phyloP scores from a whole-genome alignment of 2,113 vertebrate species.

The Ictidomys tridecemlineatus region DNA sequence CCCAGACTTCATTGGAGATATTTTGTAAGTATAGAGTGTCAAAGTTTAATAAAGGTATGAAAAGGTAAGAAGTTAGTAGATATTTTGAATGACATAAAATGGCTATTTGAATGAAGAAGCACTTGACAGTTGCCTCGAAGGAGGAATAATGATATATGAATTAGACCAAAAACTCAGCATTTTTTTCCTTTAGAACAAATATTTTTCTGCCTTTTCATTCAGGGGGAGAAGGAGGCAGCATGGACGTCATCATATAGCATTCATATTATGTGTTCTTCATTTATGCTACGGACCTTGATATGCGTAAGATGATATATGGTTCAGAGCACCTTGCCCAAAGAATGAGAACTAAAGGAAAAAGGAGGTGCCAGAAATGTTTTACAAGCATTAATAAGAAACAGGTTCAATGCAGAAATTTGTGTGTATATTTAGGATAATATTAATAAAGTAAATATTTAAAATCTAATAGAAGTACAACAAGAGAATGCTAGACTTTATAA shows the following conservation, averaged over 20 bases:
- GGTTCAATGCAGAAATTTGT: background rate
- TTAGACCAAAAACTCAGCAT: background rate
- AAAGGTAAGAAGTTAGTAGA: background rate
- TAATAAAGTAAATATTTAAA: background rate
- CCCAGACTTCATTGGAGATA: background rate
- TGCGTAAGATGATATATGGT: background rate
- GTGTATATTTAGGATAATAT: background rate
- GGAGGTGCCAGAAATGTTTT: background rate
- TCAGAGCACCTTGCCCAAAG: background rate
- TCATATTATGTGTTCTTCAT: background rate
- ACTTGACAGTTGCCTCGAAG: background rate
- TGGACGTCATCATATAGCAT: background rate
- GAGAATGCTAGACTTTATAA: background rate
- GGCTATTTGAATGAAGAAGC: background rate
- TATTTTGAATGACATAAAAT: background rate
- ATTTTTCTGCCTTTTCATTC: background rate
- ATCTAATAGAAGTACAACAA: background rate
- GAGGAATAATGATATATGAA: background rate
- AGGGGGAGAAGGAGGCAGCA: rapidly evolving
- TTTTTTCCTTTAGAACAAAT: background rate
- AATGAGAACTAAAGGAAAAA: background rate
- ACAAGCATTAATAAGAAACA: background rate
- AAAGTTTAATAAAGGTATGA: background rate
- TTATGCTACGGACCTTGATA: background rate
- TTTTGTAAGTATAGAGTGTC: background rate